Percentiles rank a stretch among this genome's conserved stretches.
These are phyloP conservation scores for Crocodylus rhombifer DNA, from an alignment of 2,797 vertebrate species.

Conservation along the genomic window DNA sequence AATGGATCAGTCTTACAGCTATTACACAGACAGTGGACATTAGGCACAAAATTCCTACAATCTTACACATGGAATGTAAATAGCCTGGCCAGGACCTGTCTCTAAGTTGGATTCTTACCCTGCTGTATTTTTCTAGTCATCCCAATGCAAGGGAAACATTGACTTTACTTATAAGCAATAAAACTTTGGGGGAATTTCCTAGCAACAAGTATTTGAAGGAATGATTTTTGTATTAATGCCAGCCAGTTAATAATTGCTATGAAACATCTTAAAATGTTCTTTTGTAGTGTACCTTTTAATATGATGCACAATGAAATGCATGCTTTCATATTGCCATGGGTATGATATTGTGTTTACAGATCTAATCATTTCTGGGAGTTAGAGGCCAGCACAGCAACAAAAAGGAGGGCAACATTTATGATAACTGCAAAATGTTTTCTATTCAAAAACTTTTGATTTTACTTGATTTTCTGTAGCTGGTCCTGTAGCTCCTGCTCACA, in stretches of 20 bases:
- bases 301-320: slow-evolving; percentile 54
- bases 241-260: slow-evolving; percentile 12
- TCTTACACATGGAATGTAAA: background rate
- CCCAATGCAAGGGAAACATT: slow-evolving; percentile 54
- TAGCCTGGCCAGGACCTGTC: background rate
- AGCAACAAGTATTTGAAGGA: slow-evolving; percentile 39
- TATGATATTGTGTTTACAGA: slow-evolving; percentile 67
- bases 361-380: slow-evolving; percentile 63
- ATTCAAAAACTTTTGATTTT: background rate
- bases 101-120: background rate
- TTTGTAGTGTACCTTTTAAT: slow-evolving; percentile 49
- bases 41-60: background rate
- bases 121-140: background rate
- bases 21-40: background rate
- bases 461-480: background rate
- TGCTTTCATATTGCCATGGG: slow-evolving; percentile 69
- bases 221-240: slow-evolving; percentile 42
- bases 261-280: background rate
- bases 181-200: slow-evolving; percentile 49
- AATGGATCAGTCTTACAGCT: background rate
- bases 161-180: slow-evolving; percentile 49
- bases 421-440: slow-evolving; percentile 8
- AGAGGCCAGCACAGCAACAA: slow-evolving; percentile 52
- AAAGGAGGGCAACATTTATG: slow-evolving; percentile 39
- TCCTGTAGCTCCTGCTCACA: background rate